Percentiles rank a stretch among this genome's conserved stretches.
These are phyloP conservation scores for Pangasius macronema DNA, from an alignment of 2,797 vertebrate species.

Conservation along the genomic window DNA sequence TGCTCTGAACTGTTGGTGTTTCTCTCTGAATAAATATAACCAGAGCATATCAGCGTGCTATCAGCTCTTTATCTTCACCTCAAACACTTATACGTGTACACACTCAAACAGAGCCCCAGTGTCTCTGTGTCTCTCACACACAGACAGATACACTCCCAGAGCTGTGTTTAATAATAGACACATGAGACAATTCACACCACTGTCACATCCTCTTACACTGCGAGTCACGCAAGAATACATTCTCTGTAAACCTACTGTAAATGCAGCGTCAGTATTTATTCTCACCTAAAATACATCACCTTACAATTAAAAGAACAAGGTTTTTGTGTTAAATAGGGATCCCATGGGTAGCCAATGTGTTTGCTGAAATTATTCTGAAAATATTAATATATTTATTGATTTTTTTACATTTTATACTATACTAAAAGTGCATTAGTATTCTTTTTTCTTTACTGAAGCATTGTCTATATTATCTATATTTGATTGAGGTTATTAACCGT, in stretches of 20 bases:
- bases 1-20: not conserved
- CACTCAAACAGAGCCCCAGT: not conserved
- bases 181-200: not conserved
- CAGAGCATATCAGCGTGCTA: not conserved
- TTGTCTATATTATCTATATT: not conserved
- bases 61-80: not conserved
- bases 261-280: not conserved
- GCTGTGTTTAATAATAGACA: not conserved
- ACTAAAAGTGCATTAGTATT: too few species aligned
- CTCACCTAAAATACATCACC: not conserved
- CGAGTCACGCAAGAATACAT: not conserved
- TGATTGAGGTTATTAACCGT: not conserved
- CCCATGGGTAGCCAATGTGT: not conserved
- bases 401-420: too few species aligned
- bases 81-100: not conserved
- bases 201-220: not conserved
- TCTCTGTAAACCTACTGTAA: not conserved
- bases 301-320: not conserved
- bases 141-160: not conserved
- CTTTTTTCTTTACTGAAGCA: too few species aligned
- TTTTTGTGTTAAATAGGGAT: not conserved
- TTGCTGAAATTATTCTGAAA: not conserved
- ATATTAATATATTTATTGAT: not conserved
- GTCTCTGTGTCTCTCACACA: not conserved
- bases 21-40: not conserved